Percentiles rank a stretch among this genome's conserved stretches.
Evolutionary conservation across 2,797 vertebrate genomes (phyloP).

Genomic region (Pangasius djambal): DNA sequence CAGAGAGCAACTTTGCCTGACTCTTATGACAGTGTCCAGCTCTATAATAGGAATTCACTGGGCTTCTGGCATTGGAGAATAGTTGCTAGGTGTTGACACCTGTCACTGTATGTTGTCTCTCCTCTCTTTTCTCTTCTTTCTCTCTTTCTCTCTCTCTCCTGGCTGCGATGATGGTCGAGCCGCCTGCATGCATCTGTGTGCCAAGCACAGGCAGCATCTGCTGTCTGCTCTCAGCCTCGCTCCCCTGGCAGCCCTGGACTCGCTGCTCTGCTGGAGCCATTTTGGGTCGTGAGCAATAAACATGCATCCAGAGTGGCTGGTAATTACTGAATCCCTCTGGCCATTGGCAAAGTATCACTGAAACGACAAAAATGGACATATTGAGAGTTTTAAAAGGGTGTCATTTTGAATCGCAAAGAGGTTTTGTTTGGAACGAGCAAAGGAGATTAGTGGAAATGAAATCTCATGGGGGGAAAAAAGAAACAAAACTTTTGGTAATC

Average conservation of each 20-base stretch:
- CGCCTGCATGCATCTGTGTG: slow-evolving; percentile 62
- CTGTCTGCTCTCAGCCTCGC: slow-evolving; percentile 58
- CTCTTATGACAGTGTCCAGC: slow-evolving; percentile 24
- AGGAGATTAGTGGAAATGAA: background rate
- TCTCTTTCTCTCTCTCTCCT: slow-evolving; percentile 34
- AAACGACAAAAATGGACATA: slow-evolving; percentile 22
- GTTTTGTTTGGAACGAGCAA: background rate
- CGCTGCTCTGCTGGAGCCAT: slow-evolving; percentile 49
- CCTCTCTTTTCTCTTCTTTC: slow-evolving; percentile 30
- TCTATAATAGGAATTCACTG: slow-evolving; percentile 21
- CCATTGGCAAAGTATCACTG: slow-evolving; percentile 28
- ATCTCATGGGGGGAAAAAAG: background rate
- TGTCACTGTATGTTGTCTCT: slow-evolving; percentile 52
- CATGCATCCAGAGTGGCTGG: slow-evolving; percentile 43
- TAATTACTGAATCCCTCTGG: slow-evolving; percentile 52
- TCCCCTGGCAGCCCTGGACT: slow-evolving; percentile 54
- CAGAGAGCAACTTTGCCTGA: background rate
- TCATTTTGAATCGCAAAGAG: background rate
- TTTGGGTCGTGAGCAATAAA: slow-evolving; percentile 49
- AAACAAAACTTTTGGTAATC: background rate
- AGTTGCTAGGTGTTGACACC: slow-evolving; percentile 62
- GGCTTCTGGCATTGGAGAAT: slow-evolving; percentile 55
- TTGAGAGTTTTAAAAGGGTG: slow-evolving; percentile 23
- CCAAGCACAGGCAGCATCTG: slow-evolving; percentile 57
- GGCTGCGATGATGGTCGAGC: slow-evolving; percentile 58